phyloP scores from a whole-genome alignment of 2,888 invertebrate genomes.

The Mantis religiosa region DNA sequence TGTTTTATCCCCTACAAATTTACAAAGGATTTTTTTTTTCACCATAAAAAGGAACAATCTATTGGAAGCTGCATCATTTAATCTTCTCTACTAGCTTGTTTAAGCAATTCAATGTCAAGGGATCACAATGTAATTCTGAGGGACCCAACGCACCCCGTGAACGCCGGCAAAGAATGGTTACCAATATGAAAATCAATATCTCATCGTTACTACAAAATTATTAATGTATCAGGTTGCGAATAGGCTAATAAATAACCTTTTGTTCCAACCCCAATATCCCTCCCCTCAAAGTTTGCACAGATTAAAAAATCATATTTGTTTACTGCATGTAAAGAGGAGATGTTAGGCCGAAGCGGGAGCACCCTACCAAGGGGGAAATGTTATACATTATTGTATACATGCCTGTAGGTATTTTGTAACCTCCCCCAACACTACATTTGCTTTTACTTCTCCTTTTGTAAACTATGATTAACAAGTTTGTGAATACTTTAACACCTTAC shows the following conservation, averaged over 20 bases:
- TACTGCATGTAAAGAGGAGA: not conserved
- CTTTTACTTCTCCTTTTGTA: too few relatives aligned
- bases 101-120: not conserved
- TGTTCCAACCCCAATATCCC: not conserved
- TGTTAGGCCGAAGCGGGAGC: not conserved
- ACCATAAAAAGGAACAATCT: not conserved
- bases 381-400: not conserved
- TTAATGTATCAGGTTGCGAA: not conserved
- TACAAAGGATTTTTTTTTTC: not conserved
- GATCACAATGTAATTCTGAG: not conserved
- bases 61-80: not conserved
- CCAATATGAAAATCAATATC: not conserved
- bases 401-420: not conserved
- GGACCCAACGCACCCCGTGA: not conserved
- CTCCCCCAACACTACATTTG: not conserved
- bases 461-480: too few relatives aligned
- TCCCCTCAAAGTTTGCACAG: not conserved
- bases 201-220: not conserved
- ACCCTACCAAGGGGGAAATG: not conserved
- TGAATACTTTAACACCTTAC: too few relatives aligned
- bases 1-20: too few relatives aligned
- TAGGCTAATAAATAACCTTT: not conserved
- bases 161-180: not conserved
- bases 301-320: not conserved
- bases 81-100: not conserved